Base-by-base conservation (phyloP, 1,140 invertebrate species). In the Drosophila ambigua region DNA sequence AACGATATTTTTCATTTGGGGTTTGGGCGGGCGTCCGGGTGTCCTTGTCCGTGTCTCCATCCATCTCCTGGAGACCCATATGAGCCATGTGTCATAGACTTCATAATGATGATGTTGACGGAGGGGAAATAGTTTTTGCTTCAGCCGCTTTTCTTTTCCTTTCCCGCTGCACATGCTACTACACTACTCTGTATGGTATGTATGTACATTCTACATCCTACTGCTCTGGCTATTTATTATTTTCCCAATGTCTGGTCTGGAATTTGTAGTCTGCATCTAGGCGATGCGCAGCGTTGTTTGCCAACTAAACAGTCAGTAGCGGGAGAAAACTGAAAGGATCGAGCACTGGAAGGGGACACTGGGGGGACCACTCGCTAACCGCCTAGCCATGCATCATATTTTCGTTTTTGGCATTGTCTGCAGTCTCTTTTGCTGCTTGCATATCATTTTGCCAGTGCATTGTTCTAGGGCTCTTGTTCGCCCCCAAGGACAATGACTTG, bases 91-190 rank as follows among this genome's bases (percentile, higher is more conserved):
- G 69, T 62, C 69, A 62, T 67, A 68, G 61, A 73, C 71, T 50
- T 63, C 45, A 74, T 63, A 73, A 73, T 77, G 59, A 77, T 77
- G 72, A 71, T 74, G 66, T 64, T 71, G 69, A 67, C 45, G 64
- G 62, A 62, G 43, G 28, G 52, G 52, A 69, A 69, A 63, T 74
- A 74, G 71, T 74, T 69, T 66, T 43, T 45, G 11, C 45, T 35
- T 11, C 45, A n/a, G 13, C 20, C 46, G 24, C 31, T 39, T 13
- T 39, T 13, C 35, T 39, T 39, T 39, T 11, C 57, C 26, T 49
- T 43, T 4, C 39, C 53, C 16, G 8, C 50, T 49, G 52, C 61
- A 16, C 54, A 24, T n/a, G 0, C 23, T 24, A 24, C 23, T 24
- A 24, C 23, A 24, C 23, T 24, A 28, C 5, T 28, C 3, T 28